These are phyloP conservation scores for Halocaridina rubra DNA, from an alignment of 2,888 invertebrate genomes.

Conservation along the genomic window DNA sequence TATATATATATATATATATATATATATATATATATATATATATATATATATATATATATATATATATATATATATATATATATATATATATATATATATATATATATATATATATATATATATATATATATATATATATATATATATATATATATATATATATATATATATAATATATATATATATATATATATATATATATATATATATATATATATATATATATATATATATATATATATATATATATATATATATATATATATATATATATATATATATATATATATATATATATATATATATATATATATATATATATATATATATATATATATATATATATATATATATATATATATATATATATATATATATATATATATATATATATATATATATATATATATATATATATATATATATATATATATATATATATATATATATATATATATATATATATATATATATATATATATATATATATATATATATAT, in stretches of 20 bases:
- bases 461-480: no score
- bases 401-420: no score
- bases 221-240: neutral
- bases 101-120: neutral
- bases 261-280: neutral
- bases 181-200: neutral
- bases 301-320: neutral
- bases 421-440: no score
- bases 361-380: no score
- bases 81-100: neutral
- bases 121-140: neutral
- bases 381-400: no score
- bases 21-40: neutral
- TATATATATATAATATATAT: neutral
- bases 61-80: neutral
- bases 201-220: neutral
- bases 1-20: neutral
- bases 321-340: neutral
- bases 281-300: neutral
- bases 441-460: no score
- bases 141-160: neutral
- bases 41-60: neutral
- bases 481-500: no score
- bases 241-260: neutral
- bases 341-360: neutral